These are phyloP conservation scores for Lepus townsendii DNA, from an alignment of 2,797 vertebrate genomes.

Conservation along the genomic window DNA sequence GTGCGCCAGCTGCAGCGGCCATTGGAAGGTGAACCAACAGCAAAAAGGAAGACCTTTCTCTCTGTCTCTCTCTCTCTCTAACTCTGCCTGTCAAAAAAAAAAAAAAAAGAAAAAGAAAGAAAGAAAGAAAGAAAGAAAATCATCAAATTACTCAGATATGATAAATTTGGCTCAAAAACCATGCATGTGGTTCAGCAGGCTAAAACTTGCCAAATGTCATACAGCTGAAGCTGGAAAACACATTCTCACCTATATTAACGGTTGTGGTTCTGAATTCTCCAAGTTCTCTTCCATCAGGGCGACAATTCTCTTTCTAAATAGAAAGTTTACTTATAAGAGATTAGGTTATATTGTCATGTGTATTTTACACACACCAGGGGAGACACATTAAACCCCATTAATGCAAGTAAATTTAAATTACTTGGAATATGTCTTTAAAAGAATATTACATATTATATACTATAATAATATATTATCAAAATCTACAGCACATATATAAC, in stretches of 20 bases:
- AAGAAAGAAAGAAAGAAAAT: neutral
- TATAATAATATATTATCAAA: neutral
- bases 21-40: too few relatives aligned
- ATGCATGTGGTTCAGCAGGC: neutral
- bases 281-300: slow-evolving; percentile 96
- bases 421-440: slow-evolving; percentile 2
- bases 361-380: neutral
- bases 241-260: slow-evolving; percentile 95
- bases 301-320: slow-evolving; percentile 96
- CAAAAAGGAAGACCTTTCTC: too few relatives aligned
- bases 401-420: neutral
- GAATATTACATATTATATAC: neutral
- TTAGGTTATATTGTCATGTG: neutral
- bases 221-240: neutral
- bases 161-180: slow-evolving; percentile 1
- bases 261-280: slow-evolving; percentile 97
- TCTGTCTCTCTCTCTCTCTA: too few relatives aligned
- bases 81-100: too few relatives aligned
- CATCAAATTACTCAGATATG: neutral
- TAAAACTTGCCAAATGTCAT: neutral
- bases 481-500: neutral
- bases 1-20: too few relatives aligned
- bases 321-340: neutral
- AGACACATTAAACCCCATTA: slow-evolving; percentile 41
- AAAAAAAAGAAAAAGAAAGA: too few relatives aligned